A percentile compares a stretch with the other conserved stretches of the same genome.
Conservation (phyloP, 2,113 vertebrate species). For the Herpailurus yagouaroundi region DNA sequence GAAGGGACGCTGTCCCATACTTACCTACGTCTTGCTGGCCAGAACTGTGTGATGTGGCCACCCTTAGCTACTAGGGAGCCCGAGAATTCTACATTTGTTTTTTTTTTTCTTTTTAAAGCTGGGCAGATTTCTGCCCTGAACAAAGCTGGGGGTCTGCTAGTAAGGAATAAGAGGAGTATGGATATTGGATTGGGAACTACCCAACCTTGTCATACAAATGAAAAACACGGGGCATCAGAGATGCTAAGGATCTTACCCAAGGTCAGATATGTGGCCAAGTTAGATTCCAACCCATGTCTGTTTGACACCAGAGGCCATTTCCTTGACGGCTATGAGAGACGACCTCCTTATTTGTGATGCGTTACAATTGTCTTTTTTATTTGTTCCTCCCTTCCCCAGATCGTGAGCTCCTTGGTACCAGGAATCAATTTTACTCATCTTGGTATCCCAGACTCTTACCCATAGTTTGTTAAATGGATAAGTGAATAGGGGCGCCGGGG, state of each 20-base stretch:
- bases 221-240: background rate
- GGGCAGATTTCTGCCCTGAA: background rate
- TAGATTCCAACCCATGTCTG: background rate
- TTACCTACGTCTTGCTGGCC: background rate
- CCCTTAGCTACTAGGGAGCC: background rate
- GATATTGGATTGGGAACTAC: background rate
- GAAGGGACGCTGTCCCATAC: background rate
- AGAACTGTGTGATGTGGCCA: background rate
- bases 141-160: background rate
- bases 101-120: background rate
- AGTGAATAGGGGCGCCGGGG: background rate
- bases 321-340: background rate
- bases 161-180: slow-evolving; percentile 6
- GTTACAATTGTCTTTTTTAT: background rate
- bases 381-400: background rate
- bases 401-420: background rate
- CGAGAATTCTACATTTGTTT: background rate
- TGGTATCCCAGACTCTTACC: background rate
- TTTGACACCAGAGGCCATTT: background rate
- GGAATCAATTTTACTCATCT: slow-evolving; percentile 1
- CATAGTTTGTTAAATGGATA: background rate
- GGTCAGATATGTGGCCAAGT: background rate
- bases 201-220: background rate
- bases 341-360: background rate
- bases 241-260: background rate